Evolutionary conservation across 2,113 vertebrate genomes (phyloP).

Genomic region (Myanophis thanlyinensis): DNA sequence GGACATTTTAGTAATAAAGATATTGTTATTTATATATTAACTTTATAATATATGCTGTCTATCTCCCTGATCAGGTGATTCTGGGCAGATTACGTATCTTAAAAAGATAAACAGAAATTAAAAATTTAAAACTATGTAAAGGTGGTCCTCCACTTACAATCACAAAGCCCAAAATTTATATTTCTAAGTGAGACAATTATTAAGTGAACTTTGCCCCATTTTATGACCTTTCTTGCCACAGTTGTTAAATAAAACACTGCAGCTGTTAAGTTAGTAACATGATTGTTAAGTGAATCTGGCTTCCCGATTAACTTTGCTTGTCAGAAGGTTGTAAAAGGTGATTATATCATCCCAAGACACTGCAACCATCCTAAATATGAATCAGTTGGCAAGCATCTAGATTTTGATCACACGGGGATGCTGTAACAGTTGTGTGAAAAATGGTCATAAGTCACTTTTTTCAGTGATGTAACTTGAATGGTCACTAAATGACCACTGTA

Average conservation of each 20-base stretch:
- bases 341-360: not conserved
- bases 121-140: not conserved
- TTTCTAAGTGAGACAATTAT: not conserved
- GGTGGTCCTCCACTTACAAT: not conserved
- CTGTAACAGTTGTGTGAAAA: not conserved
- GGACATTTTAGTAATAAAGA: not conserved
- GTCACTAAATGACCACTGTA: not conserved
- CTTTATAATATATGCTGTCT: no score
- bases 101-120: no score
- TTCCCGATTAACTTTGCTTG: not conserved
- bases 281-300: not conserved
- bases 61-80: no score
- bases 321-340: not conserved
- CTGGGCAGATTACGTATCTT: no score
- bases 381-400: not conserved
- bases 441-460: not conserved
- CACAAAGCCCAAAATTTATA: not conserved
- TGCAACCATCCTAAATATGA: not conserved
- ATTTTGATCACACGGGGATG: not conserved
- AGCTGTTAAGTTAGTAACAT: not conserved
- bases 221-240: not conserved
- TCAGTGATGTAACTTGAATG: not conserved
- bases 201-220: not conserved
- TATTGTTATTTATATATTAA: not conserved
- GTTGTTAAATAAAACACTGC: not conserved